Base-by-base conservation (phyloP, 2,113 vertebrate species). In the Hucho hucho region DNA sequence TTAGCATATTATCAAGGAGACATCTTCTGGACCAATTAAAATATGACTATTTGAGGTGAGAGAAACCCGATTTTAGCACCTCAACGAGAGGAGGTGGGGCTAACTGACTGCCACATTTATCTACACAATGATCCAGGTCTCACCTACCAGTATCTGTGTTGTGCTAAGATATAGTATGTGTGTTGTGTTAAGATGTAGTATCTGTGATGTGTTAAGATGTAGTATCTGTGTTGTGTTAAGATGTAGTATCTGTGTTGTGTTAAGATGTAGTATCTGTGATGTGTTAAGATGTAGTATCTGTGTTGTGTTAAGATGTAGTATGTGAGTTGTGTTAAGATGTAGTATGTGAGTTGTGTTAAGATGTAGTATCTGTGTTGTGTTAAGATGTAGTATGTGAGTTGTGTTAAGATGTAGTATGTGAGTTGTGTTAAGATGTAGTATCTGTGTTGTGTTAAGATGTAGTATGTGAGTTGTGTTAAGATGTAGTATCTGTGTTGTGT, bases 21-120 rank as follows among this genome's bases (percentile, higher is more conserved):
- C 87, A 93, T 92, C 82, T 92, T 91, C 73, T 26, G 16, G 75
- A 84, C 83, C 85, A 91, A 92, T 93, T 93, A 90, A 87, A 91
- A 84, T 87, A 88, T 29, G 68, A 75, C 43, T 47, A 37, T 68
- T 79, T 70, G 61, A 61, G 74, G 29, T 11, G 66, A 67, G 4
- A 29, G 56, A 14, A 58, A 9, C 22, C 74, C 18, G 11, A n/a
- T 69, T 73, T 47, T 25, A 53, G 46, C n/a, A 53, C 43, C 43
- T 47, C 37, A 69, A 13, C 24, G 13, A 49, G 22, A 53, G 24
- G 68, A 1, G 11, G 43, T 14, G 6, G 3, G 43, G 68, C 68
- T 47, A 69, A 25, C 32, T 46, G 67, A 12, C n/a, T 0, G 37
- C 3, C 20, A 18, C 22, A 25, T 66, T 1, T 1, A 66, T 12